These are phyloP conservation scores for Microcebus ravelobensis DNA, from an alignment of 2,113 vertebrate species.

Conservation along the genomic window DNA sequence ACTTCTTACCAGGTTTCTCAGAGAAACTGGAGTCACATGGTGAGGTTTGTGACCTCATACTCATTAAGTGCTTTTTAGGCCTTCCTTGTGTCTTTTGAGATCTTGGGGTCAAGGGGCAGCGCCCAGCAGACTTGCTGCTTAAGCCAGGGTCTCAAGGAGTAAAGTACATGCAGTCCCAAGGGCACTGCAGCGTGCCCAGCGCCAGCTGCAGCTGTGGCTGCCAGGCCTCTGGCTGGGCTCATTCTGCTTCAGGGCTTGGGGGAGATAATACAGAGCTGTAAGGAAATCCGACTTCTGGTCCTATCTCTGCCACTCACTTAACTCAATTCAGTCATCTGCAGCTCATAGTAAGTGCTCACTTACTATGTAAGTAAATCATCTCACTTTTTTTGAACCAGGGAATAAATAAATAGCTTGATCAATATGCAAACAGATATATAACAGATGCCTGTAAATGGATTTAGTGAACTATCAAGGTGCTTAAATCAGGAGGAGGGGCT, in stretches of 20 bases:
- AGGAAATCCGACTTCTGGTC: background rate
- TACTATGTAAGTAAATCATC: background rate
- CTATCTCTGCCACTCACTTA: background rate
- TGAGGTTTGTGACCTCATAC: background rate
- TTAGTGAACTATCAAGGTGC: background rate
- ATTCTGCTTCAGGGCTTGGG: background rate
- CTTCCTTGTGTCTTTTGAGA: background rate
- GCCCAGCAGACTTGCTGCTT: background rate
- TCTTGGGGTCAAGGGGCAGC: background rate
- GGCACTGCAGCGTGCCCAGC: too few relatives aligned
- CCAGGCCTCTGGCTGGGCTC: rapidly evolving
- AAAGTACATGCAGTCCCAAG: rapidly evolving
- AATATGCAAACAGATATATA: background rate
- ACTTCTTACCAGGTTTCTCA: background rate
- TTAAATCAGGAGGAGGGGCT: background rate
- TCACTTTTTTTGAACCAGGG: background rate
- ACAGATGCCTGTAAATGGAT: background rate
- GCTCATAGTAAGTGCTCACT: background rate
- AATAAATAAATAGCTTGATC: background rate
- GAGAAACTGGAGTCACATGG: background rate
- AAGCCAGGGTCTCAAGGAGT: background rate
- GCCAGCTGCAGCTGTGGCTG: background rate
- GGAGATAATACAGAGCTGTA: background rate
- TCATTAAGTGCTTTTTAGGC: background rate
- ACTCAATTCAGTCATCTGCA: background rate